Conservation (phyloP, 2,113 vertebrate species). For the Caranx ignobilis region DNA sequence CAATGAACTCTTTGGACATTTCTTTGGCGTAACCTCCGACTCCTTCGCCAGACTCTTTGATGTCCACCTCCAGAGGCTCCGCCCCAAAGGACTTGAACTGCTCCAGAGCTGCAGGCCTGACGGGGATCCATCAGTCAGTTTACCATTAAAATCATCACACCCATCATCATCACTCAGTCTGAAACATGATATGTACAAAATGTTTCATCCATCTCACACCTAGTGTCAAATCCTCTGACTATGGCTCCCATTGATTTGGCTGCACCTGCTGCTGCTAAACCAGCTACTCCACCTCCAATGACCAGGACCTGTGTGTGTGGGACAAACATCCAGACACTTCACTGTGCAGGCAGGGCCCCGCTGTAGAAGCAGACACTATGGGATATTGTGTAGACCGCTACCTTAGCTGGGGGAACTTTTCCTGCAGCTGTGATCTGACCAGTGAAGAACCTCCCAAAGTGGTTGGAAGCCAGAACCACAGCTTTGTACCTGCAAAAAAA, state of each 20-base stretch:
- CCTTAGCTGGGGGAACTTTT: constrained; percentile 84
- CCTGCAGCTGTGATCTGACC: constrained; percentile 83
- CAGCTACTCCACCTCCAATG: constrained; percentile 87
- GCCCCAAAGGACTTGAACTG: constrained; percentile 86
- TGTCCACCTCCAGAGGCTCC: constrained; percentile 80
- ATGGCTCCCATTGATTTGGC: constrained; percentile 89
- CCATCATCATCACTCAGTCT: not conserved
- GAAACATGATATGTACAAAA: no score
- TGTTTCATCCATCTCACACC: constrained; percentile 60
- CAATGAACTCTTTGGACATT: constrained; percentile 85
- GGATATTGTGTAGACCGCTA: constrained; percentile 17
- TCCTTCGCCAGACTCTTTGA: constrained; percentile 83
- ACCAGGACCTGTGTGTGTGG: constrained; percentile 81
- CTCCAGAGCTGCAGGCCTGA: constrained; percentile 83
- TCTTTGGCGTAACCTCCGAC: constrained; percentile 85
- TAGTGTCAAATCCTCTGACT: constrained; percentile 87
- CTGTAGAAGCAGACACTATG: not conserved
- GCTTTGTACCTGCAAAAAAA: constrained; percentile 79
- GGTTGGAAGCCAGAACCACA: constrained; percentile 80
- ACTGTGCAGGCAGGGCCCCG: not conserved
- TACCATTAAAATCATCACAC: not conserved
- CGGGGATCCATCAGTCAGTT: not conserved
- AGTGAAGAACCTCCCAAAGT: constrained; percentile 84
- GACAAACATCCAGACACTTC: not conserved
- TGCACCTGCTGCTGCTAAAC: constrained; percentile 86